Conservation (phyloP, 2,888 invertebrate genomes). For the Nomada flava region DNA sequence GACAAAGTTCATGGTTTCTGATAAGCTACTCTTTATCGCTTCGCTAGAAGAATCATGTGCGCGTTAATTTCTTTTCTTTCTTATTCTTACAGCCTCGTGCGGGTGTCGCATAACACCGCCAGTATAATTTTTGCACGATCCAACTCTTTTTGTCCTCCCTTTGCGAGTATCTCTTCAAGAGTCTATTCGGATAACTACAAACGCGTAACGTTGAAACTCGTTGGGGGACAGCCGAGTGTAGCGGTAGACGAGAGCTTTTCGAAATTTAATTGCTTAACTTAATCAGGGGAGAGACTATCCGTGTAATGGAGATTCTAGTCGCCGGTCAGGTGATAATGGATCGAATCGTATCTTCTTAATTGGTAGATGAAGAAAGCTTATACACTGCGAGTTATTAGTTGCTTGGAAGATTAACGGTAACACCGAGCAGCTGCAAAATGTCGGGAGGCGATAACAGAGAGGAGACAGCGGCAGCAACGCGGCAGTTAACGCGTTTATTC, state of each 20-base stretch:
- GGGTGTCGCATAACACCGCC: not conserved
- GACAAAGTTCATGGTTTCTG: conserved; percentile 44
- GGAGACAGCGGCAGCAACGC: conserved; percentile 34
- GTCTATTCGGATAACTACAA: too few species aligned
- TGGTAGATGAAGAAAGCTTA: conserved; percentile 28
- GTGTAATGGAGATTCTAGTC: conserved; percentile 25
- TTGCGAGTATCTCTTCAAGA: not conserved
- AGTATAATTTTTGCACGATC: not conserved
- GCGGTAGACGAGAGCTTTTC: not conserved
- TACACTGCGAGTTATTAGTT: conserved; percentile 38
- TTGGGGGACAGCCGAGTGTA: not conserved
- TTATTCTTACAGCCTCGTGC: too few species aligned
- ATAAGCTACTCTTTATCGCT: conserved; percentile 33
- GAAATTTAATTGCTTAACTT: conserved; percentile 1
- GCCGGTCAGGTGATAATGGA: conserved; percentile 26
- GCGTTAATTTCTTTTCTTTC: too few species aligned
- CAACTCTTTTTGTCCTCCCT: not conserved
- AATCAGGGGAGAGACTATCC: not conserved
- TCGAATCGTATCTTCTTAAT: conserved; percentile 33
- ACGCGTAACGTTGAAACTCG: too few species aligned
- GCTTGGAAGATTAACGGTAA: conserved; percentile 57
- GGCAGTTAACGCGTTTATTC: conserved; percentile 74
- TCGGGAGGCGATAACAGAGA: conserved; percentile 60
- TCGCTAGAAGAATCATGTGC: too few species aligned
- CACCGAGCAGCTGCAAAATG: conserved; percentile 58